Conservation (phyloP, 37 sponge, comb jelly and placozoan genomes). For the Geodia barretti region DNA sequence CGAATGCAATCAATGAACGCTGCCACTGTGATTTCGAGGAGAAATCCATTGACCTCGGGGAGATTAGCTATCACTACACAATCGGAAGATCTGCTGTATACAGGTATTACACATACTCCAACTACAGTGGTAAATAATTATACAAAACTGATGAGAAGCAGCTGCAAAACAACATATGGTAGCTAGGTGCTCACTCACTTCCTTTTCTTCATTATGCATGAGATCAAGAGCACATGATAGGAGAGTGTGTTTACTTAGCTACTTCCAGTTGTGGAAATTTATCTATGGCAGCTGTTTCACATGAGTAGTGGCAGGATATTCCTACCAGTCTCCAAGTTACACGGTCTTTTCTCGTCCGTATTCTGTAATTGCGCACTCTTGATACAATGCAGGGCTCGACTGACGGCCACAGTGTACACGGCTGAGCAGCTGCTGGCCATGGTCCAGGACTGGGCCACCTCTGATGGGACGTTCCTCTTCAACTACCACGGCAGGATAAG, state of each 20-base stretch:
- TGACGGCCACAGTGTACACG: background rate
- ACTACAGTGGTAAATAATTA: background rate
- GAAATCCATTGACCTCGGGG: background rate
- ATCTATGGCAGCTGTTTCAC: too few relatives aligned
- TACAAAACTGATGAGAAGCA: too few relatives aligned
- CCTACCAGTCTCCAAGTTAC: too few relatives aligned
- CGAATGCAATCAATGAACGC: background rate
- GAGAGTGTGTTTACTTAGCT: too few relatives aligned
- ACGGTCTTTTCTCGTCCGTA: too few relatives aligned
- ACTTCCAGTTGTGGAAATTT: too few relatives aligned
- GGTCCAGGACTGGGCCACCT: background rate
- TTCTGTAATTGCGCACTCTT: too few relatives aligned
- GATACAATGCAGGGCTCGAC: background rate
- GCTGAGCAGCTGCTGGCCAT: background rate
- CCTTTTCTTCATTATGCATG: too few relatives aligned
- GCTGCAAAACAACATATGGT: too few relatives aligned
- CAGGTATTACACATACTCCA: background rate
- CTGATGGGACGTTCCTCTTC: background rate
- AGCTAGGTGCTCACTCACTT: too few relatives aligned
- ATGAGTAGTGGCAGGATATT: too few relatives aligned
- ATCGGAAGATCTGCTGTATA: background rate
- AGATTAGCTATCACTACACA: background rate
- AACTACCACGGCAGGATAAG: background rate
- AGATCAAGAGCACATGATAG: too few relatives aligned
- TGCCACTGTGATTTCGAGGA: background rate